phyloP scores from a whole-genome alignment of 2,797 vertebrate genomes.

The Columba guinea region DNA sequence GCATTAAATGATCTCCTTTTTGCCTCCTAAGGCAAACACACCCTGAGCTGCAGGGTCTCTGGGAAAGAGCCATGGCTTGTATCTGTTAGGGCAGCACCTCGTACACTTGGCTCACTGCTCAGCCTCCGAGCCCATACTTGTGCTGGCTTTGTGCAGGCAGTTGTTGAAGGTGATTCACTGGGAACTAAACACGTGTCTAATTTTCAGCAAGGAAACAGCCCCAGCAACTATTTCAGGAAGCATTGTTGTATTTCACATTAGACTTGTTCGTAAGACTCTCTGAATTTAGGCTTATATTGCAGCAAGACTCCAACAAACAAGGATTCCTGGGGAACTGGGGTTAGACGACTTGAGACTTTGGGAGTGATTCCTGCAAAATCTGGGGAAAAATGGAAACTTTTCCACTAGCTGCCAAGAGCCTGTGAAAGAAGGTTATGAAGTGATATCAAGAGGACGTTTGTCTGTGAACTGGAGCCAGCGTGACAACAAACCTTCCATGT shows the following conservation, averaged over 20 bases:
- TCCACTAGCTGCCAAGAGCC: background rate
- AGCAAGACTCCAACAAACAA: background rate
- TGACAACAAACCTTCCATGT: background rate
- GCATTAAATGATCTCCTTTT: background rate
- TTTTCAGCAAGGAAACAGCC: background rate
- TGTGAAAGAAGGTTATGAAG: background rate
- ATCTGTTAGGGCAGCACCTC: background rate
- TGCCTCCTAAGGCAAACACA: background rate
- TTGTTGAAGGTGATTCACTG: background rate
- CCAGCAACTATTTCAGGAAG: background rate
- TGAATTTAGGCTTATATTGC: background rate
- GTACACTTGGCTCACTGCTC: accelerated
- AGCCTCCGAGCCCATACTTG: background rate
- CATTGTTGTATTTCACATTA: background rate
- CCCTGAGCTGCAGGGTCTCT: background rate
- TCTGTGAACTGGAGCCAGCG: background rate
- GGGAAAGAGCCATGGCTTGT: background rate
- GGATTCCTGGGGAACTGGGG: background rate
- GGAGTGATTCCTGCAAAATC: background rate
- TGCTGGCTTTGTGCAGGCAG: background rate
- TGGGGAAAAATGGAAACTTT: background rate
- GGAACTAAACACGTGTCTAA: background rate
- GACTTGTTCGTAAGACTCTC: background rate
- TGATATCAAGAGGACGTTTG: background rate
- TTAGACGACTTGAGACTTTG: background rate